Percentiles rank a stretch among this genome's conserved stretches.
Evolutionary conservation across 2,888 invertebrate species (phyloP).

Genomic region (Eupithecia tripunctaria): DNA sequence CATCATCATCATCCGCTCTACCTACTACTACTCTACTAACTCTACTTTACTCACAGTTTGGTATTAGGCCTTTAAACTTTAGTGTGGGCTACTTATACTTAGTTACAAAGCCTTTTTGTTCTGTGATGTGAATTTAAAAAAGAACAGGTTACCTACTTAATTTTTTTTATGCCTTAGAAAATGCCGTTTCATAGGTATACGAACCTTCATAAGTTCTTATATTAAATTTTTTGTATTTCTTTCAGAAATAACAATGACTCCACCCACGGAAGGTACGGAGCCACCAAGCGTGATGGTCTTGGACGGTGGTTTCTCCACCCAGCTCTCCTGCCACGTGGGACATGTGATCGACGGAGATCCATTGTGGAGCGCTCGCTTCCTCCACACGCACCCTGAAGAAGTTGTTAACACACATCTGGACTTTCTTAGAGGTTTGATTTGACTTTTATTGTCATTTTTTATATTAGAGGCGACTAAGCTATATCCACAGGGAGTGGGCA

Average conservation of each 20-base stretch:
- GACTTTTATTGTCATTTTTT: background rate
- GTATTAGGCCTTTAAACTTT: too few relatives aligned
- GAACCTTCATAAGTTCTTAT: too few relatives aligned
- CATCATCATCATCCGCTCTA: too few relatives aligned
- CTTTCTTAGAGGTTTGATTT: slow-evolving; percentile 88
- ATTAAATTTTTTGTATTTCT: too few relatives aligned
- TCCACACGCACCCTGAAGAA: slow-evolving; percentile 91
- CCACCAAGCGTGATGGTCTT: slow-evolving; percentile 79
- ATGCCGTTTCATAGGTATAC: background rate
- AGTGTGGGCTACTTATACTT: too few relatives aligned
- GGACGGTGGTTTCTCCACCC: slow-evolving; percentile 93
- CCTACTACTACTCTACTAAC: too few relatives aligned
- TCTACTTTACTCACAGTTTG: too few relatives aligned
- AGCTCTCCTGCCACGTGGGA: slow-evolving; percentile 90
- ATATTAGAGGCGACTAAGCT: too few relatives aligned
- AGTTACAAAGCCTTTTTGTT: too few relatives aligned
- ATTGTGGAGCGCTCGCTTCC: slow-evolving; percentile 93
- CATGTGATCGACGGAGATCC: slow-evolving; percentile 93
- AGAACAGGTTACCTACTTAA: too few relatives aligned
- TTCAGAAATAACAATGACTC: slow-evolving; percentile 60
- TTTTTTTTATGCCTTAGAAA: background rate
- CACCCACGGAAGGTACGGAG: slow-evolving; percentile 63
- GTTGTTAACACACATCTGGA: slow-evolving; percentile 92
- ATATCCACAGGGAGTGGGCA: too few relatives aligned
- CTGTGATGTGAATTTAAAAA: too few relatives aligned